Evolutionary conservation across 1,140 invertebrate species (phyloP), one percentile per base, ranked within the genome.

Genomic region (Ceratina calcarata): DNA sequence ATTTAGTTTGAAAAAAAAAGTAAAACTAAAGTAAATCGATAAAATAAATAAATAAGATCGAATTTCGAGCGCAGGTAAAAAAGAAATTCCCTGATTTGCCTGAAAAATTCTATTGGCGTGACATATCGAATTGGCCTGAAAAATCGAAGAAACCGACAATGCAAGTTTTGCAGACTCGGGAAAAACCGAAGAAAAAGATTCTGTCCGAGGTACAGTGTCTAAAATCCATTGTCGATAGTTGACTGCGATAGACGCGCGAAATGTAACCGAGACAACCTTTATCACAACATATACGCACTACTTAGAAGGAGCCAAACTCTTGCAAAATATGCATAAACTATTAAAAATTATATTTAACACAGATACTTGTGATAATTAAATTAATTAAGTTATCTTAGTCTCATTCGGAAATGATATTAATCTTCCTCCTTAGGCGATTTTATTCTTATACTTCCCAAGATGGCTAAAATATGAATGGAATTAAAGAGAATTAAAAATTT

Each of bases 31-130:
- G 12, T 22, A 18, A 12, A 51, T 16, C 22, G 24, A 18, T 8
- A 12, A 49, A 15, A 6, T 45, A n/a, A 61, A 16, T 16, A 78
- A 68, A 82, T 66, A 85, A 75, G 67, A 51, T 55, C 16, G 32
- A 87, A 85, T 88, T 89, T 90, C 77, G 78, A 80, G 88, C 86
- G 79, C 86, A 90, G 89, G 89, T 90, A 69, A 89, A 89, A 84
- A 73, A 80, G 53, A 82, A 80, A 32, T 32, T 32, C 4, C 27
- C 27, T 32, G 27, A n/a, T n/a, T n/a, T n/a, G n/a, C n/a, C n/a
- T n/a, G n/a, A n/a, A n/a, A n/a, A n/a, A n/a, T n/a, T n/a, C n/a
- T n/a, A n/a, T n/a, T n/a, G n/a, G n/a, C n/a, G n/a, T n/a, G n/a
- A n/a, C n/a, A n/a, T n/a, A n/a, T n/a, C n/a, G n/a, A n/a, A n/a